phyloP scores from a whole-genome alignment of 2,797 vertebrate genomes.

The Nasua narica region DNA sequence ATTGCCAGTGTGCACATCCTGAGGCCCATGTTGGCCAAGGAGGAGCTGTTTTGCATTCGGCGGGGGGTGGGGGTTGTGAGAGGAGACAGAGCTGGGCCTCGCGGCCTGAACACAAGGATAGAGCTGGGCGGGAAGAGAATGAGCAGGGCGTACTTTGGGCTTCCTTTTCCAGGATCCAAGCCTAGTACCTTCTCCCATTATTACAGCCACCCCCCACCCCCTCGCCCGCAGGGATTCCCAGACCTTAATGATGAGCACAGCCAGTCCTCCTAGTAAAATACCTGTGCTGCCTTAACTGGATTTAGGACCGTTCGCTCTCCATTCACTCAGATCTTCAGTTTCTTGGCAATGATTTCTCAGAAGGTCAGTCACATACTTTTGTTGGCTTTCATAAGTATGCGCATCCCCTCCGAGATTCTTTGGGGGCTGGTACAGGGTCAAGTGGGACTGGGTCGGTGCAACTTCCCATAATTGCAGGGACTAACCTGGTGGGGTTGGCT shows the following conservation, averaged over 20 bases:
- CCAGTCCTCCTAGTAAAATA: background rate
- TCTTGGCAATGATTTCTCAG: background rate
- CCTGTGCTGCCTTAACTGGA: background rate
- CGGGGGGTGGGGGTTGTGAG: fast-evolving
- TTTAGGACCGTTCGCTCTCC: background rate
- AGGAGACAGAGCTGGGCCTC: background rate
- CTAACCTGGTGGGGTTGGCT: background rate
- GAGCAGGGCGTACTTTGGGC: background rate
- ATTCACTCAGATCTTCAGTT: background rate
- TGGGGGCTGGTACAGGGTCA: background rate
- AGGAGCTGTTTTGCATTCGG: background rate
- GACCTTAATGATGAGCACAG: background rate
- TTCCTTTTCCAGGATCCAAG: background rate
- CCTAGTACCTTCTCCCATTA: background rate
- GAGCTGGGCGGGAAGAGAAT: fast-evolving
- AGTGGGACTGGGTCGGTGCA: background rate
- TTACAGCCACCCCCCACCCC: too few relatives aligned
- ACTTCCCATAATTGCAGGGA: background rate
- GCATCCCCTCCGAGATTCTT: background rate
- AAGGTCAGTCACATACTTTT: background rate
- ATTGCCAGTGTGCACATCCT: fast-evolving
- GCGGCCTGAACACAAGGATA: background rate
- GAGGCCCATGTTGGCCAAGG: background rate
- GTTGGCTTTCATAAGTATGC: background rate
- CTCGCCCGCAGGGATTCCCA: background rate